Evolutionary conservation across 1,140 invertebrate genomes (phyloP).

Genomic region (Tetramorium simillimum): DNA sequence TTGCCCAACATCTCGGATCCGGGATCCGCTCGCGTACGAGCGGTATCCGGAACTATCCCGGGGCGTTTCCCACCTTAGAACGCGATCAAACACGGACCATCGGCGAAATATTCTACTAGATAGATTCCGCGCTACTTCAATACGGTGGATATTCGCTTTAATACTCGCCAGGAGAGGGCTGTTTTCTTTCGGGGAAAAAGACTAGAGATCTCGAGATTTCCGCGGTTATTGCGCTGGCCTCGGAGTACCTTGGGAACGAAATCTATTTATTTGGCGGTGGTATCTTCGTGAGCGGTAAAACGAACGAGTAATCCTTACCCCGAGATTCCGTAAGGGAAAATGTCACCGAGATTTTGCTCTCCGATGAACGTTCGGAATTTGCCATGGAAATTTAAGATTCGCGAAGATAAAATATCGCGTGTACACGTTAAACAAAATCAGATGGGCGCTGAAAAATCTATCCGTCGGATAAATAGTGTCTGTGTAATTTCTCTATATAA

Average conservation of each 20-base stretch:
- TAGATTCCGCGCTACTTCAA: conserved; percentile 18
- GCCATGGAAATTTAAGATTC: neutral
- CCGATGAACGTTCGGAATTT: neutral
- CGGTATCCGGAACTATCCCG: conserved; percentile 36
- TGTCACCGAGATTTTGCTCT: conserved; percentile 29
- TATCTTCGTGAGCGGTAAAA: conserved; percentile 42
- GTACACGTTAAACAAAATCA: neutral
- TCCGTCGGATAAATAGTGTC: neutral
- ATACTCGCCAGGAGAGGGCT: conserved; percentile 22
- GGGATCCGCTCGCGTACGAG: neutral
- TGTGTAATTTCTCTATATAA: neutral
- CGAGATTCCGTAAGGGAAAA: conserved; percentile 35
- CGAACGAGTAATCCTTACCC: conserved; percentile 36
- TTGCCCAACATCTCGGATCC: conserved; percentile 43
- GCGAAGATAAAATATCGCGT: neutral
- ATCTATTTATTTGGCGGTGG: conserved; percentile 53
- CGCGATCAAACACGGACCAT: conserved; percentile 49
- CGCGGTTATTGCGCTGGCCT: conserved; percentile 30
- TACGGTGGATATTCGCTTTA: conserved; percentile 53
- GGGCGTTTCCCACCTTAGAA: conserved; percentile 43
- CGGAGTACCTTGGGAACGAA: neutral
- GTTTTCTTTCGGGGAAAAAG: conserved; percentile 33
- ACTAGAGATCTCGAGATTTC: conserved; percentile 10
- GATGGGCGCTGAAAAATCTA: neutral
- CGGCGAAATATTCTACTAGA: conserved; percentile 34